Percentiles rank a stretch among this genome's conserved stretches.
These are phyloP conservation scores for Alouatta palliata DNA, from an alignment of 2,113 vertebrate species.

Conservation along the genomic window DNA sequence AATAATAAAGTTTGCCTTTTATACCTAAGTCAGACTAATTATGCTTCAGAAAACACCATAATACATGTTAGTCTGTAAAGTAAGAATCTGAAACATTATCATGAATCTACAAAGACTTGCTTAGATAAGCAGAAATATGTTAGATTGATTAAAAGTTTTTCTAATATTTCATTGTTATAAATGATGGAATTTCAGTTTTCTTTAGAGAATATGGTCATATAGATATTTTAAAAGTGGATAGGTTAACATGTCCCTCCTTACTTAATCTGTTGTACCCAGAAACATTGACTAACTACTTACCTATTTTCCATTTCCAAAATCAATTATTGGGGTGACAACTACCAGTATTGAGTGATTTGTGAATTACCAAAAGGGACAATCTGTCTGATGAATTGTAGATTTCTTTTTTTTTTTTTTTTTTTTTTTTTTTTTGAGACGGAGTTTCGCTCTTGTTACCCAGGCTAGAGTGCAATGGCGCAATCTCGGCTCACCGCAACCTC, in stretches of 20 bases:
- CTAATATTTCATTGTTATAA: not conserved
- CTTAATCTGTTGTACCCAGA: not conserved
- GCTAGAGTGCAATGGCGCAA: too few species aligned
- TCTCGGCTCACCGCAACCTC: too few species aligned
- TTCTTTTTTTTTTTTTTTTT: too few species aligned
- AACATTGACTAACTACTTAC: not conserved
- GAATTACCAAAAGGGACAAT: not conserved
- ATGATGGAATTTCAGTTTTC: not conserved
- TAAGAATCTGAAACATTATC: not conserved
- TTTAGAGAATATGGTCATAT: not conserved
- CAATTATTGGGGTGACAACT: not conserved
- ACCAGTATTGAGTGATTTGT: not conserved
- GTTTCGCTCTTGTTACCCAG: too few species aligned
- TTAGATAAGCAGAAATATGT: not conserved
- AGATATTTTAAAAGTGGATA: not conserved
- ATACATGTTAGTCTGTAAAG: not conserved
- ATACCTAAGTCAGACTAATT: not conserved
- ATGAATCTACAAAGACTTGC: not conserved
- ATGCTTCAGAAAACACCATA: not conserved
- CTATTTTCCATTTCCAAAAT: not conserved
- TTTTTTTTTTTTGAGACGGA: too few species aligned
- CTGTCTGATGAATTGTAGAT: not conserved
- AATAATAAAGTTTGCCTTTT: not conserved
- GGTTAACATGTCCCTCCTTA: not conserved
- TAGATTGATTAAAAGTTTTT: not conserved